A percentile compares a stretch with the other conserved stretches of the same genome.
phyloP scores from a whole-genome alignment of 2,888 invertebrate genomes.

The Aphidius colemani region DNA sequence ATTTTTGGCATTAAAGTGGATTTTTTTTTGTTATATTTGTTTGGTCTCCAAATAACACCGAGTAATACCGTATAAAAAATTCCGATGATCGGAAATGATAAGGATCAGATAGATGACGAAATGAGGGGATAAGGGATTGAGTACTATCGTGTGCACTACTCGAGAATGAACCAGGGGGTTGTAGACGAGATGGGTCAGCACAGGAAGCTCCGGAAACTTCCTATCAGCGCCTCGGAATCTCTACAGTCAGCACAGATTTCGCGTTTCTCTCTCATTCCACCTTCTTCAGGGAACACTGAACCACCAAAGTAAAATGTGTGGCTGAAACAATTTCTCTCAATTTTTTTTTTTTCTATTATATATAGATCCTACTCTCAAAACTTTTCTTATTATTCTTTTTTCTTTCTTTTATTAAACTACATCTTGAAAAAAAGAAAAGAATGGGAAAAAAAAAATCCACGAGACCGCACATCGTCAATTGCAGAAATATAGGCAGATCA shows the following conservation, averaged over 20 bases:
- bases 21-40: background rate
- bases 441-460: background rate
- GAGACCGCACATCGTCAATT: constrained; percentile 1
- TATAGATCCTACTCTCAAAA: background rate
- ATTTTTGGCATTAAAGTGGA: background rate
- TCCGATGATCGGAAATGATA: constrained; percentile 3
- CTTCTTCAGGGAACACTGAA: constrained; percentile 3
- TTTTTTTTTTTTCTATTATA: constrained; percentile 1
- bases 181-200: constrained; percentile 44
- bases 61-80: background rate
- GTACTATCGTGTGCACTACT: no score
- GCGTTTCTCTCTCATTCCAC: background rate
- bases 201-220: constrained; percentile 49
- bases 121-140: background rate
- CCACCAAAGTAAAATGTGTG: constrained; percentile 8
- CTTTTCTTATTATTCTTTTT: background rate
- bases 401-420: background rate
- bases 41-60: background rate
- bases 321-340: constrained; percentile 11
- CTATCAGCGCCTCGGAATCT: constrained; percentile 56
- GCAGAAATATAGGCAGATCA: background rate
- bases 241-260: constrained; percentile 49
- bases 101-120: no score
- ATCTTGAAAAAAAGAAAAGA: constrained; percentile 9
- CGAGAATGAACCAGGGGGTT: constrained; percentile 12